These are phyloP conservation scores for Drosophila emarginata DNA, from an alignment of 2,888 invertebrate genomes.

Conservation along the genomic window DNA sequence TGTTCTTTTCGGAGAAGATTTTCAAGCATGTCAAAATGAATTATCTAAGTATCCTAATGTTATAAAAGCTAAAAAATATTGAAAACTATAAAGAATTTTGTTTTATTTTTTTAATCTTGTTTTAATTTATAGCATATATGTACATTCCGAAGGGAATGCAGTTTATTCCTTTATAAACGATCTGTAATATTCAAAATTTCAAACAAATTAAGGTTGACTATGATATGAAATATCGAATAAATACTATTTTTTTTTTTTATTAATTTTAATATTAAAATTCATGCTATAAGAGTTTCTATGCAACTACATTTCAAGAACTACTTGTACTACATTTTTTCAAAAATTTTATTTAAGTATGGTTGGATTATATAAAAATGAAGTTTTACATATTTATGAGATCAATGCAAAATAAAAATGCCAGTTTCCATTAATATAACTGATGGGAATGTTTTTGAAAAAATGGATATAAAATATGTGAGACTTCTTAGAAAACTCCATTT, in stretches of 20 bases:
- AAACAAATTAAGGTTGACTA: background rate
- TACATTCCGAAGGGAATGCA: background rate
- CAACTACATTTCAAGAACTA: constrained; percentile 59
- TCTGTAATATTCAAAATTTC: background rate
- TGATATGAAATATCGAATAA: constrained; percentile 25
- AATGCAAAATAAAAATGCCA: constrained; percentile 45
- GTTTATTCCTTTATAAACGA: background rate
- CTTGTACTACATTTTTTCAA: constrained; percentile 37
- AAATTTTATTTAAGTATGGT: constrained; percentile 6
- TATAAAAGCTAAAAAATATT: background rate
- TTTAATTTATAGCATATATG: background rate
- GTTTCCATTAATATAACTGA: constrained; percentile 47
- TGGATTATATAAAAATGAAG: constrained; percentile 16
- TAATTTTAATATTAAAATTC: constrained; percentile 35
- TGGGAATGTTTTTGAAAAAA: constrained; percentile 39
- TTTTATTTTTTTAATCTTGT: background rate
- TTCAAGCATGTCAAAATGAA: constrained; percentile 42
- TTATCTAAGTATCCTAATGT: constrained; percentile 20
- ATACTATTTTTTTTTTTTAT: constrained; percentile 7
- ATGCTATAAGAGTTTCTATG: constrained; percentile 46
- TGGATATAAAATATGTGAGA: constrained; percentile 2
- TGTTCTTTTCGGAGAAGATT: constrained; percentile 18
- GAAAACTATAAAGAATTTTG: background rate
- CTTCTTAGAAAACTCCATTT: background rate
- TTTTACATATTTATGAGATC: constrained; percentile 18